Evolutionary conservation across 2,113 vertebrate genomes (phyloP).

Genomic region (Tragulus kanchil): DNA sequence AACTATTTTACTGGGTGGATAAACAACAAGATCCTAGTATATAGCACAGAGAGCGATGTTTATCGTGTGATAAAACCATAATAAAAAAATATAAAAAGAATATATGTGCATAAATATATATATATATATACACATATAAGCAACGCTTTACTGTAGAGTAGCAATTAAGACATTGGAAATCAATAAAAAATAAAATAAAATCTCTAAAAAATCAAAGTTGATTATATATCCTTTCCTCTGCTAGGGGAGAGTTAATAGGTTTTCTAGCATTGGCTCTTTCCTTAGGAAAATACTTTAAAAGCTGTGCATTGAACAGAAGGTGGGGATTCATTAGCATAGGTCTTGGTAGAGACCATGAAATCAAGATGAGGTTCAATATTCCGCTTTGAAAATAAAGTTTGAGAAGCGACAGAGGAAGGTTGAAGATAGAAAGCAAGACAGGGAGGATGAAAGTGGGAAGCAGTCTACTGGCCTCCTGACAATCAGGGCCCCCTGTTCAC

Average conservation of each 20-base stretch:
- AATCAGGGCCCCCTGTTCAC: not conserved
- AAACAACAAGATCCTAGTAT: not conserved
- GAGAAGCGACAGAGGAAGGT: not conserved
- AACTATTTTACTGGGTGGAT: not conserved
- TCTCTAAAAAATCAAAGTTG: not conserved
- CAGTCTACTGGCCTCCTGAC: not conserved
- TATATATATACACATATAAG: not conserved
- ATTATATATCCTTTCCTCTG: not conserved
- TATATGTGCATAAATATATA: not conserved
- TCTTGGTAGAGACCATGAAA: not conserved
- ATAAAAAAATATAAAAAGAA: not conserved
- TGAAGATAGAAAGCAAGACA: not conserved
- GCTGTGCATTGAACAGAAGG: not conserved
- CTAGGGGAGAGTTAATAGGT: not conserved
- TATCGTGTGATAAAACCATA: not conserved
- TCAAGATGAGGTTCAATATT: not conserved
- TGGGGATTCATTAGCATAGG: not conserved
- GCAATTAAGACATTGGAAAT: not conserved
- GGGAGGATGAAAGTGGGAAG: not conserved
- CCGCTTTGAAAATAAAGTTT: not conserved
- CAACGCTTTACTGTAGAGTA: not conserved
- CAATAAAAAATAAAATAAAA: not conserved
- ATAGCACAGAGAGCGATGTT: not conserved
- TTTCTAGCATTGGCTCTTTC: not conserved
- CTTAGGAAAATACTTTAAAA: not conserved